Conservation (phyloP, 2,113 vertebrate genomes). For the Paratilapia polleni region DNA sequence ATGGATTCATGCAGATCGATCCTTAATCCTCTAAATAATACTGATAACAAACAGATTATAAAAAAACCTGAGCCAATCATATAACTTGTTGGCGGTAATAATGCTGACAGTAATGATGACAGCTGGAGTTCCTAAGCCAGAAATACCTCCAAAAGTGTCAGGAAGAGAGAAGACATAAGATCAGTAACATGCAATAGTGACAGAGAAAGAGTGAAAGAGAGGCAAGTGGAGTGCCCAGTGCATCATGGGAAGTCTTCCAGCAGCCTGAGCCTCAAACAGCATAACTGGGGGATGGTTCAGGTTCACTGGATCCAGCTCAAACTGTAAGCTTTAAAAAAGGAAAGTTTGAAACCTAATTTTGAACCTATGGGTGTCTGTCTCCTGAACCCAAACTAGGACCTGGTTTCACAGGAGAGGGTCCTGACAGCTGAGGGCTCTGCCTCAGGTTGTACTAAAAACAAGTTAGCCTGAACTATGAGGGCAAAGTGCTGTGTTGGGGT, state of each 20-base stretch:
- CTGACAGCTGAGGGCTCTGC: neutral
- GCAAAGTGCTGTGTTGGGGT: neutral
- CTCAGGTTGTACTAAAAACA: neutral
- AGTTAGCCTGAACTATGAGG: neutral
- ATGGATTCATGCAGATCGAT: neutral
- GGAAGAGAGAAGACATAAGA: neutral
- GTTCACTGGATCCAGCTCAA: neutral
- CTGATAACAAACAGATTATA: too few species aligned
- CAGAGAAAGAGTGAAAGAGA: neutral
- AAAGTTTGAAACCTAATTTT: neutral
- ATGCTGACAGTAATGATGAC: neutral
- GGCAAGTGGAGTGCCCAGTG: neutral
- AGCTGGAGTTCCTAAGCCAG: neutral
- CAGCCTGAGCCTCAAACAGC: neutral
- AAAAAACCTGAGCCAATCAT: fast-evolving
- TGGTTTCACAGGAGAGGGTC: neutral
- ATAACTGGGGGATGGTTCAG: neutral
- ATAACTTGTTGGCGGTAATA: neutral
- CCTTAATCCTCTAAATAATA: neutral
- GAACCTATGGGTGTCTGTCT: neutral
- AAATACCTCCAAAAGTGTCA: neutral
- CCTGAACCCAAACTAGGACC: neutral
- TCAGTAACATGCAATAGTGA: neutral
- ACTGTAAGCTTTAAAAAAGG: neutral
- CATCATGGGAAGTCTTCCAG: slow-evolving; percentile 1